Evolutionary conservation across 2,113 vertebrate species (phyloP), one percentile per base, ranked within the genome.

Genomic region (Cynoglossus semilaevis): DNA sequence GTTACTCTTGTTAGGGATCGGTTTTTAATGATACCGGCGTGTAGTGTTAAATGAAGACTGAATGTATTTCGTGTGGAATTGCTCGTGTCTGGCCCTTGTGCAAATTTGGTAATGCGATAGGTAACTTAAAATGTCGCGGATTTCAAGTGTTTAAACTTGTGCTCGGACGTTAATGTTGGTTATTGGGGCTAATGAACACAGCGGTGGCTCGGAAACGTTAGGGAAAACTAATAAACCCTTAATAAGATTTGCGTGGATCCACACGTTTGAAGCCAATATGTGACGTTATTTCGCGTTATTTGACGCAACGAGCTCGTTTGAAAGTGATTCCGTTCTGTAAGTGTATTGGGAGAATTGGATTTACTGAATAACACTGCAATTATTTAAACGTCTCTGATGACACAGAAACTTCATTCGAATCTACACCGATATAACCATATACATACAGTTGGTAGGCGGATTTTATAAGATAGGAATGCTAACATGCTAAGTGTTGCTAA

Each of bases 71-170:
- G 1, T 41, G 11, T 43, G 4, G 0, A 37, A 14, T 16, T 7
- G 14, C 29, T 0, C 1, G 15, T 0, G 18, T 16, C 11, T 49
- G 7, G 0, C 2, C 13, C 0, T 0, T 10, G 1, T 1, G 0
- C 0, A 2, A 22, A 2, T 48, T 15, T 40, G 8, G 0, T 16
- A 13, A 5, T 29, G 0, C 13, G 8, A 1, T 1, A 8, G 5
- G 2, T 17, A 1, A 15, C 5, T 29, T 51, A 6, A 38, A 57
- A 44, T 22, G 0, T 17, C 17, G n/a, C 7, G 7, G 35, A 2
- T 40, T 58, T 65, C 14, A 14, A 62, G 7, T 6, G 1, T 29
- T 29, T 29, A 4, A 29, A 29, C 22, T 29, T 6, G 22, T 29
- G 22, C n/a, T n/a, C n/a, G n/a, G n/a, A n/a, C n/a, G 22, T 29